Conservation (phyloP, 1,140 invertebrate species). For the Megalopta genalis region DNA sequence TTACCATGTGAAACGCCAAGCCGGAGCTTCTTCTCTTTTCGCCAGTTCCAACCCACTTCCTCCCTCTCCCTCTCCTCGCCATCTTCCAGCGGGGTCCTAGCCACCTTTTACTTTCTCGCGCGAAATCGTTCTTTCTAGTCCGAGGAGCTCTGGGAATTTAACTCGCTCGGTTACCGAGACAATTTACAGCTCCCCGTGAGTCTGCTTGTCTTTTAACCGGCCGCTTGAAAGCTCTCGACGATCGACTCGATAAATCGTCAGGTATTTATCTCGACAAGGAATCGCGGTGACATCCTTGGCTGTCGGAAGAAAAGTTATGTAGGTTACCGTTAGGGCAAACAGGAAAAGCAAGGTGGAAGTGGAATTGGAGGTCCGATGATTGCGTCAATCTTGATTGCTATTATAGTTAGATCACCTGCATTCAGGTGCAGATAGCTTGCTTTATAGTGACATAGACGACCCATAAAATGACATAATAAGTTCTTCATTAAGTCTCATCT, state of each 20-base stretch:
- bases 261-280: conserved; percentile 30
- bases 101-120: conserved; percentile 14
- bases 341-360: too few species aligned
- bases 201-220: conserved; percentile 17
- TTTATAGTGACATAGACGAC: too few species aligned
- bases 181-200: conserved; percentile 53
- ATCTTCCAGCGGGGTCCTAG: conserved; percentile 11
- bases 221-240: conserved; percentile 23
- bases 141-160: conserved; percentile 48
- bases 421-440: too few species aligned
- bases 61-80: neutral
- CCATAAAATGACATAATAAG: too few species aligned
- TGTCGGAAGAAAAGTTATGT: too few species aligned
- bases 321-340: too few species aligned
- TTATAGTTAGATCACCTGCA: too few species aligned
- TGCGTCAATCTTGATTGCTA: too few species aligned
- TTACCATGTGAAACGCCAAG: conserved; percentile 69
- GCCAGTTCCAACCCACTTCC: conserved; percentile 10
- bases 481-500: too few species aligned
- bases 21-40: conserved; percentile 60
- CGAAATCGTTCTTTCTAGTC: conserved; percentile 42
- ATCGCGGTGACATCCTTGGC: too few species aligned
- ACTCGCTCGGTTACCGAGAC: conserved; percentile 60
- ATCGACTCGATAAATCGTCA: conserved; percentile 37
- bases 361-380: too few species aligned